Base-by-base conservation (phyloP, 2,113 vertebrate genomes). In the Lamprologus callipterus region DNA sequence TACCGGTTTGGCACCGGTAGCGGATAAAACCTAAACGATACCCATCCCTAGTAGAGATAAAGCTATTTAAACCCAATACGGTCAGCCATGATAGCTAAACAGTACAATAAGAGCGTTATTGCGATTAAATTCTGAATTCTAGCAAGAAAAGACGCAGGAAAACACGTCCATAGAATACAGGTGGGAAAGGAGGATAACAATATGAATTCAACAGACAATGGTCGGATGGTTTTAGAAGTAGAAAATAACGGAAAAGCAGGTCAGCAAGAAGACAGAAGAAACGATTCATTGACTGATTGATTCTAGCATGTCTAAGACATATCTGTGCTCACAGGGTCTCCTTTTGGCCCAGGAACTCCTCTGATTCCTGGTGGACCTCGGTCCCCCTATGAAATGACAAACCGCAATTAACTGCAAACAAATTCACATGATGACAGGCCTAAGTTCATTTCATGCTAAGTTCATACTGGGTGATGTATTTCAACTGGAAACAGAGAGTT, bases 281-380 rank as follows among this genome's bases (percentile, higher is more conserved):
- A 35, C 0, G 4, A 35, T 35, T 54, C 4, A 5, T 55, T 53
- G 45, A 1, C 14, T 82, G 65, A 75, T 55, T 70, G 26, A 68
- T 14, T 53, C 14, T 16, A 70, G 51, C 5, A 21, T 28, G 17
- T n/a, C 42, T 51, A n/a, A 17, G 2, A 51, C n/a, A 14, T 81
- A 16, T n/a, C 4, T 2, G 4, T 7, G 97, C 98, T 91, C 96
- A 99, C 98, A 92, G 96, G 35, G 58, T 97, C 97, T 96, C 98
- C 98, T 96, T 98, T 98, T 5, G 97, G 94, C 4, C 98, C 98
- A 13, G 97, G 98, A 16, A 97, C 92, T 82, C 98, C 98, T 91
- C 96, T 96, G 94, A 98, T 97, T 91, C 98, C 98, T 93, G 92
- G 89, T 73, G 97, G 83, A 82, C 98, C 98, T 91, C 78, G 93